Evolutionary conservation across 2,113 vertebrate genomes (phyloP), one percentile per base, ranked within the genome.

Genomic region (Atlantisia rogersi): DNA sequence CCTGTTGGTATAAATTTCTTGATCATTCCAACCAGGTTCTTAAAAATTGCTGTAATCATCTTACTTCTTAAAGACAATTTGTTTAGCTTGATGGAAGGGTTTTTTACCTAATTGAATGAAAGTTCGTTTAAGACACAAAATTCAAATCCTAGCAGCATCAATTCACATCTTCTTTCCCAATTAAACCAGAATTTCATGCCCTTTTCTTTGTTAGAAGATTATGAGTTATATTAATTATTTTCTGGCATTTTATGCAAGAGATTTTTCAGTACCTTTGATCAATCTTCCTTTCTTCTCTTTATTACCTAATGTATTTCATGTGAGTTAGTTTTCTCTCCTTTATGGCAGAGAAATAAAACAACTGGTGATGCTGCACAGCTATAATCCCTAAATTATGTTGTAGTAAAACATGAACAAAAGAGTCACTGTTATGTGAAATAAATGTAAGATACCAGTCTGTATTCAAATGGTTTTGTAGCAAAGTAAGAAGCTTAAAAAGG

Each of bases 211-310:
- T 70, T 88, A 70, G 21, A 90, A 92, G 76, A 83, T 2, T 0
- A 26, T 83, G 52, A 90, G 20, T 55, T 86, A 50, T 16, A 26
- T 52, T 88, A 77, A 86, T 86, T 83, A 77, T 77, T 88, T 35
- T 67, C 32, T 42, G 25, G 9, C 29, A 35, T 80, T 40, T 88
- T 56, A 74, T 48, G n/a, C 39, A 71, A 63, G 55, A 67, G 11
- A n/a, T 46, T 86, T 92, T 95, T 90, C 56, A 52, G 42, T 75
- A 81, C 20, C 25, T 91, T 81, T 86, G 76, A 80, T 88, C 31
- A 70, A n/a, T 94, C 13, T 79, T 92, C 11, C 58, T 93, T 90
- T 93, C 56, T 86, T 92, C 20, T 88, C 15, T 88, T 93, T 91
- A 86, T 71, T 71, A 32, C 22, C 26, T 70, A 86, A 75, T 35